A percentile compares a stretch with the other conserved stretches of the same genome.
Evolutionary conservation across 1,140 invertebrate genomes (phyloP).

Genomic region (Acromyrmex echinatior): DNA sequence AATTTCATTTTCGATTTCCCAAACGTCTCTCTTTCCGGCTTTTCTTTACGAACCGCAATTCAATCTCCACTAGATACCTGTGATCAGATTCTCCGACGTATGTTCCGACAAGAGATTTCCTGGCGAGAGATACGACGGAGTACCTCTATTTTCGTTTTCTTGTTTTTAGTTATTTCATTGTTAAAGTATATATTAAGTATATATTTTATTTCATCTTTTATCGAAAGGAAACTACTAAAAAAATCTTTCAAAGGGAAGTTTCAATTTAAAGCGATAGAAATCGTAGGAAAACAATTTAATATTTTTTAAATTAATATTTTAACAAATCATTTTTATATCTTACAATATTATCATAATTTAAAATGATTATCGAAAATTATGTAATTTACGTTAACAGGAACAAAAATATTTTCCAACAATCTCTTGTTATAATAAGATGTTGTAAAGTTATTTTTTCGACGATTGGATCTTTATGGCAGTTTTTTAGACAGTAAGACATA

Average conservation of each 20-base stretch:
- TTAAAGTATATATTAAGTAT: neutral
- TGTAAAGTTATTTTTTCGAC: neutral
- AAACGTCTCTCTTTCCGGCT: neutral
- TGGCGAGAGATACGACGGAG: neutral
- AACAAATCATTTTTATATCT: neutral
- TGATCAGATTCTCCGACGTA: slow-evolving; percentile 25
- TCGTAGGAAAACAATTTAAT: neutral
- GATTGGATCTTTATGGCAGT: neutral
- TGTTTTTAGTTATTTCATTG: neutral
- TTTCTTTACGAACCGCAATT: slow-evolving; percentile 37
- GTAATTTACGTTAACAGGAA: neutral
- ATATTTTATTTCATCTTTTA: neutral
- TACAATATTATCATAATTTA: neutral
- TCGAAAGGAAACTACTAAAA: neutral
- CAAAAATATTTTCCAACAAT: neutral
- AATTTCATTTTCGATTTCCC: slow-evolving; percentile 36
- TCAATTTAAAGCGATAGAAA: neutral
- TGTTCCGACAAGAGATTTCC: neutral
- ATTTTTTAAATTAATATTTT: neutral
- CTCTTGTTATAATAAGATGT: too few species aligned
- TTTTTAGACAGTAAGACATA: neutral
- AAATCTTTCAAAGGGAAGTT: neutral
- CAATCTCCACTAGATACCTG: slow-evolving; percentile 26
- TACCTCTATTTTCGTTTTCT: neutral
- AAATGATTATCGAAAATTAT: neutral